Percentiles rank a stretch among this genome's conserved stretches.
phyloP scores from a whole-genome alignment of 2,888 invertebrate genomes.

The Apamea sordens region DNA sequence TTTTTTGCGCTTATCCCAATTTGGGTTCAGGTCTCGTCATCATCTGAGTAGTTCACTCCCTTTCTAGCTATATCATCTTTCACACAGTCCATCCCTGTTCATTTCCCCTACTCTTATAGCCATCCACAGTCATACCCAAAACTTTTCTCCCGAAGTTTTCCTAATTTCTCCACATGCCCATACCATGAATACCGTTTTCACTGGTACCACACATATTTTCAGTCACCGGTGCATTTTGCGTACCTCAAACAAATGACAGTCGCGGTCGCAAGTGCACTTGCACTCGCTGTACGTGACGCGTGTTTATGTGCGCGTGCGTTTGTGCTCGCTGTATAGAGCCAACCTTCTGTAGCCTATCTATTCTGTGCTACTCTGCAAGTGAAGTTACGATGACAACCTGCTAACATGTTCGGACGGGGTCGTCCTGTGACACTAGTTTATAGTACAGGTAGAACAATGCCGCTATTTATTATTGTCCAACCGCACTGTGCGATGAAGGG shows the following conservation, averaged over 20 bases:
- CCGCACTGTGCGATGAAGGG: constrained; percentile 49
- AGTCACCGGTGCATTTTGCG: neutral
- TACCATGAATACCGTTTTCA: neutral
- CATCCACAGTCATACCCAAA: neutral
- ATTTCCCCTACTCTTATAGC: neutral
- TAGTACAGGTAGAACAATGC: constrained; percentile 67
- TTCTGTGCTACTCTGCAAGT: constrained; percentile 18
- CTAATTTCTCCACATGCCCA: neutral
- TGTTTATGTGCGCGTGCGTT: neutral
- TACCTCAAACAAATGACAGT: neutral
- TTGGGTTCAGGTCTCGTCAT: neutral
- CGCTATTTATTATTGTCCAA: constrained; percentile 62
- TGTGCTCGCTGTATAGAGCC: neutral
- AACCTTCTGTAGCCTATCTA: constrained; percentile 4
- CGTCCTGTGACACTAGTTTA: constrained; percentile 67
- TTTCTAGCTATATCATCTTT: neutral
- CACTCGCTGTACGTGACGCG: neutral
- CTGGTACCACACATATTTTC: neutral
- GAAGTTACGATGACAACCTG: constrained; percentile 69
- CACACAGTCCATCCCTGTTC: neutral
- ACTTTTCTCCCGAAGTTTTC: neutral
- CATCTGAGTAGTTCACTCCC: neutral
- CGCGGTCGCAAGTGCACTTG: neutral
- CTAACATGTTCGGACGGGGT: constrained; percentile 62
- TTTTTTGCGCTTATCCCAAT: neutral